Percentiles rank a stretch among this genome's conserved stretches.
Conservation (phyloP, 2,797 vertebrate genomes). For the Oreonectes daqikongensis region DNA sequence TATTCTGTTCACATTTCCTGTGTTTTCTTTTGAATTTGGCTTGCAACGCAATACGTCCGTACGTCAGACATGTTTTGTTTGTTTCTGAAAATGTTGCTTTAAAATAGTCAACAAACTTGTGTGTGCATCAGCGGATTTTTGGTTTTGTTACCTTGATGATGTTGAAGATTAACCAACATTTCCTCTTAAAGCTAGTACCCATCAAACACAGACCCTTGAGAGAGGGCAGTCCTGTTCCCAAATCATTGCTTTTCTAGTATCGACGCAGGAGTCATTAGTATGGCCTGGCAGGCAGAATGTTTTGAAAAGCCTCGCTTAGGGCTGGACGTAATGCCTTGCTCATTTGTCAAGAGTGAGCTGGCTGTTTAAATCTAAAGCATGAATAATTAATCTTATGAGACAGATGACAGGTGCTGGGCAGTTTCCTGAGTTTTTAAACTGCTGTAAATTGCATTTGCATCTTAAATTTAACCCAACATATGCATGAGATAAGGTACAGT, state of each 20-base stretch:
- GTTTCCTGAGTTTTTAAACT: slow-evolving; percentile 19
- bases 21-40: slow-evolving; percentile 11
- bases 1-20: slow-evolving; percentile 46
- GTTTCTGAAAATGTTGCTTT: slow-evolving; percentile 2
- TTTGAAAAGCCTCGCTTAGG: slow-evolving; percentile 22
- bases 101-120: slow-evolving; percentile 4
- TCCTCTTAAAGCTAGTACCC: slow-evolving; percentile 5
- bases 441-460: neutral
- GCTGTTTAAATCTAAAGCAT: slow-evolving; percentile 11
- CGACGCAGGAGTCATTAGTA: slow-evolving; percentile 15
- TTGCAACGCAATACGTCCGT: slow-evolving; percentile 54
- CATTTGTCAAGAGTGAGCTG: neutral
- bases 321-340: slow-evolving; percentile 1
- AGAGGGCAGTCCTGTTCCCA: slow-evolving; percentile 3
- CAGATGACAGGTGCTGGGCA: slow-evolving; percentile 6
- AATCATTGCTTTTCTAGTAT: slow-evolving; percentile 17
- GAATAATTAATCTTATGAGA: slow-evolving; percentile 24
- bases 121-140: neutral
- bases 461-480: neutral
- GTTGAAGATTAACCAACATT: slow-evolving; percentile 9
- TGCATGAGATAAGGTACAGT: neutral
- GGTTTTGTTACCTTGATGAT: slow-evolving; percentile 3
- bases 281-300: neutral
- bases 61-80: slow-evolving; percentile 43
- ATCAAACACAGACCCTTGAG: neutral